Base-by-base conservation (phyloP, 2,113 vertebrate species). In the Saguinus midas region DNA sequence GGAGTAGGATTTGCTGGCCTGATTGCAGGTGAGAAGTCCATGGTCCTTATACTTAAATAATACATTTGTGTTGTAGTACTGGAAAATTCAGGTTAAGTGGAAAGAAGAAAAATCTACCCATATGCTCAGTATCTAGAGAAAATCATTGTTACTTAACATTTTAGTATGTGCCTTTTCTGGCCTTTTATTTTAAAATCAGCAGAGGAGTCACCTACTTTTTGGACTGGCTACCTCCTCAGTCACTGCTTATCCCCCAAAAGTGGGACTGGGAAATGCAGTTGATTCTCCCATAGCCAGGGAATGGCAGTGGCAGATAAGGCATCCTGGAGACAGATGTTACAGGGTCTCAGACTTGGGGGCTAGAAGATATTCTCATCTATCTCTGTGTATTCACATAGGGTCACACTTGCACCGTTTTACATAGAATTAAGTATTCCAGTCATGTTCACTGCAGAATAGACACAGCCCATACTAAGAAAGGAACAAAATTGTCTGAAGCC, bases 171-270 rank as follows among this genome's bases (percentile, higher is more conserved):
- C 37, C 32, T 76, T 96, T 90, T 66, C 70, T 92, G 50, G 79
- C 50, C 57, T 93, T 96, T 90, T 89, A 83, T 91, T 92, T 91
- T 75, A 89, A 68, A n/a, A 11, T 80, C 76, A 87, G 45, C 8
- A 37, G 64, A 96, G 5, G 17, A 37, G 52, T 91, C 52, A 68
- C 32, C 23, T 79, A 10, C 48, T 79, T 85, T 40, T 83, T 95
- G 37, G 64, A 84, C 20, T 85, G n/a, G 17, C 90, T 84, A 45
- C 48, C 43, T 95, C 50, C 83, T 83, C 73, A 94, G 73, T 76
- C 40, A 72, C 45, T 75, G 73, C n/a, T 89, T 64, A 58, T 8
- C n/a, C 66, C 70, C 55, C 48, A 87, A 83, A 52, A 50, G 8
- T 75, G 27, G 57, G 14, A 45, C 37, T 87, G n/a, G 76, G 32